Percentiles rank a stretch among this genome's conserved stretches.
Evolutionary conservation across 2,113 vertebrate species (phyloP).

Genomic region (Acrocephalus kingi): DNA sequence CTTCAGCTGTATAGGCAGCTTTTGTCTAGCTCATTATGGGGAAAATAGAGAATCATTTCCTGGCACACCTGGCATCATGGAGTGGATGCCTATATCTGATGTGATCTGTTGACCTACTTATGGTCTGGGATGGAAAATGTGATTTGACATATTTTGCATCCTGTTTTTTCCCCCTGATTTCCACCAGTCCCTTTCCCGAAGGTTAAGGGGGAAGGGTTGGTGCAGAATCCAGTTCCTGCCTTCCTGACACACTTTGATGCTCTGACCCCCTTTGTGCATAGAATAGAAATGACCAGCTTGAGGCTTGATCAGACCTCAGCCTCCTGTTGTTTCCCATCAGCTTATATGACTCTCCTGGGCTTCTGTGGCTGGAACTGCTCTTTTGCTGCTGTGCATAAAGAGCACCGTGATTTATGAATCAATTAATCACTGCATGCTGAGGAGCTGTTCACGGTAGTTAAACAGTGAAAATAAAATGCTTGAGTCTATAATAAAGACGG

Average conservation of each 20-base stretch:
- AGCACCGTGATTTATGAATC: constrained; percentile 76
- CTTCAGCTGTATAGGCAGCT: neutral
- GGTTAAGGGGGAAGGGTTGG: neutral
- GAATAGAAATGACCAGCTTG: constrained; percentile 42
- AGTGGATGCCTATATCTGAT: neutral
- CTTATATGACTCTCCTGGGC: constrained; percentile 30
- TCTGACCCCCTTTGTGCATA: neutral
- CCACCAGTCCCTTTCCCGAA: neutral
- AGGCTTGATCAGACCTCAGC: constrained; percentile 18
- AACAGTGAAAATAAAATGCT: constrained; percentile 73
- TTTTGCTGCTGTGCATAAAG: constrained; percentile 29
- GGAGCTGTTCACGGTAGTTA: constrained; percentile 69
- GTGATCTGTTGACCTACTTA: constrained; percentile 59
- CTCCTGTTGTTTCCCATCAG: constrained; percentile 49
- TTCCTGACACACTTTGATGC: constrained; percentile 10
- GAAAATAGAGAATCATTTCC: neutral
- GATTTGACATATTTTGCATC: constrained; percentile 35
- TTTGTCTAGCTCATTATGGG: neutral
- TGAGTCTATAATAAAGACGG: constrained; percentile 54
- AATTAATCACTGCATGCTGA: constrained; percentile 73
- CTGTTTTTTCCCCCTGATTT: neutral
- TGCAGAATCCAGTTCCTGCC: neutral
- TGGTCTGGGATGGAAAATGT: constrained; percentile 13
- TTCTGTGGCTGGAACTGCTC: constrained; percentile 46
- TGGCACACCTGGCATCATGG: neutral